Evolutionary conservation across 2,888 invertebrate genomes (phyloP), one percentile per base, ranked within the genome.

Genomic region (Clistopyga incitator): DNA sequence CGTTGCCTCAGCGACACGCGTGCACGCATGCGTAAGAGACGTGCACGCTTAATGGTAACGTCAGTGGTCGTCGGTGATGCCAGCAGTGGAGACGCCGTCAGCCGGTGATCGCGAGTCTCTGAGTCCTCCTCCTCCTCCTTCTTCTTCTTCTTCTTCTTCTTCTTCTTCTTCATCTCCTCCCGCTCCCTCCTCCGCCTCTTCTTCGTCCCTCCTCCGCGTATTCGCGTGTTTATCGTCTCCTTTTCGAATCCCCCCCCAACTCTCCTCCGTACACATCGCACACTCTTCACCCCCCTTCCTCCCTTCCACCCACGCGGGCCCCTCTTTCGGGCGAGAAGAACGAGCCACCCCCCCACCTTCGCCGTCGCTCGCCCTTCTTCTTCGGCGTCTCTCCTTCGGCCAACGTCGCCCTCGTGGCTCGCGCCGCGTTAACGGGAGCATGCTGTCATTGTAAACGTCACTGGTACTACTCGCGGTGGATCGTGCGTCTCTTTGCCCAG

Each of bases 1-100:
- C 92, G 93, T 93, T 92, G 93, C 92, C 93, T 91, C 91, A 92
- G 90, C 92, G 91, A 92, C 91, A 90, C 90, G 89, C 90, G 88
- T 87, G 88, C 86, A 84, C 90, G 90, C 90, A 90, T 90, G 89
- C 90, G 91, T 86, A 78, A 72, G 81, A n/a, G n/a, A n/a, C n/a
- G n/a, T n/a, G n/a, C n/a, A 47, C 67, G 45, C 8, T 67, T 67
- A 45, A 47, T 45, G 80, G 34, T 25, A 42, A 34, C 72, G 72
- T 79, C 59, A 56, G 74, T 74, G 74, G 47, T 59, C 59, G 59
- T 45, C 61, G 74, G 59, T 74, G 47, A 29, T 61, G 15, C 59
- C 74, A 61, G 25, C n/a, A 67, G 65, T 20, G 64, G 65, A 65
- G 47, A 76, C 81, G 78, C 78, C 56, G 81, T 34, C 67, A 86